Conservation (phyloP, 2,113 vertebrate species). For the Strix uralensis region DNA sequence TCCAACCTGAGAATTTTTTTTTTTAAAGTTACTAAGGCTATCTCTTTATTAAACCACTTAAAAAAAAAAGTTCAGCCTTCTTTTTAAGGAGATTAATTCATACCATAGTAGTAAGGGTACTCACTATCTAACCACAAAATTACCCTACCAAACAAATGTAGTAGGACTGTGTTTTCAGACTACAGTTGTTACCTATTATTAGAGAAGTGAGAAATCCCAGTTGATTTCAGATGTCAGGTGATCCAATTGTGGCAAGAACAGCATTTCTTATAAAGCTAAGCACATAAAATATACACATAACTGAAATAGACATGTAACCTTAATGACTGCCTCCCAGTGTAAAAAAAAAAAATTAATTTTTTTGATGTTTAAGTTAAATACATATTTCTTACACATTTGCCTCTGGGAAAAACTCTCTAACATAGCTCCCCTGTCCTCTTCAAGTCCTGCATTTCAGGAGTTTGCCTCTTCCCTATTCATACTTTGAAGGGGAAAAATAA, state of each 20-base stretch:
- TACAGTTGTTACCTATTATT: background rate
- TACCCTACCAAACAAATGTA: background rate
- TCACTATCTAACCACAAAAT: background rate
- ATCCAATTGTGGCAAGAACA: background rate
- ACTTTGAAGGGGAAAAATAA: background rate
- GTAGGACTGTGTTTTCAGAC: background rate
- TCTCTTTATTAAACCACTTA: background rate
- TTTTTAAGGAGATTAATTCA: background rate
- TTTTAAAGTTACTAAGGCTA: background rate
- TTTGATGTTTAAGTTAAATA: background rate
- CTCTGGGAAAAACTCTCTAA: background rate
- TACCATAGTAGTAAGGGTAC: background rate
- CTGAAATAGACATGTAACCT: background rate
- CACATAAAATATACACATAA: background rate
- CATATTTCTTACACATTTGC: background rate
- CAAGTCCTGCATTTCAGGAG: background rate
- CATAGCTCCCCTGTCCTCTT: background rate
- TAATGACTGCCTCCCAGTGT: background rate
- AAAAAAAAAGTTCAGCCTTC: too few species aligned
- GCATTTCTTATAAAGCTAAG: background rate
- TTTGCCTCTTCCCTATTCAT: background rate
- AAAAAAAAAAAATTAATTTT: background rate
- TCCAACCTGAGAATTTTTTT: background rate
- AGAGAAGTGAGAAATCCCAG: background rate
- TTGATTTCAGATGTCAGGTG: background rate